A percentile compares a stretch with the other conserved stretches of the same genome.
These are phyloP conservation scores for Sminthurinus aureus DNA, from an alignment of 2,888 invertebrate species.

Conservation along the genomic window DNA sequence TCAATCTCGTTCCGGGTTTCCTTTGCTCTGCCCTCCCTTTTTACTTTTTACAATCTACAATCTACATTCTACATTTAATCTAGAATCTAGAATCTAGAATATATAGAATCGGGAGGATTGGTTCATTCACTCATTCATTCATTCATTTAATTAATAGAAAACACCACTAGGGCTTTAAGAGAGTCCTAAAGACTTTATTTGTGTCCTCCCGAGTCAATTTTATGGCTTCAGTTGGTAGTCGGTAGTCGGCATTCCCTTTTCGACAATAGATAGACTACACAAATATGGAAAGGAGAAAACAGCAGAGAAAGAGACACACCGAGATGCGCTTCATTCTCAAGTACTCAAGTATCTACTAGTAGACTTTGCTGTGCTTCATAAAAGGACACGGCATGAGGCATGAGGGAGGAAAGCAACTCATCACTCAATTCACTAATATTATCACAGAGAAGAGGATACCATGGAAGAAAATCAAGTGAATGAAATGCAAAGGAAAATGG, in stretches of 20 bases:
- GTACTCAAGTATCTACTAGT: too few species aligned
- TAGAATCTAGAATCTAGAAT: too few species aligned
- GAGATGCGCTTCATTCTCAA: too few species aligned
- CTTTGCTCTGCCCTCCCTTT: slow-evolving; percentile 9
- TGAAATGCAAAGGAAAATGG: too few species aligned
- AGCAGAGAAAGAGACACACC: background rate
- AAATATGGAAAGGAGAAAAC: too few species aligned
- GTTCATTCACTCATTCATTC: background rate
- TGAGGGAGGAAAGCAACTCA: background rate
- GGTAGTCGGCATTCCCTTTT: too few species aligned
- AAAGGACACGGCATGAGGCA: slow-evolving; percentile 15
- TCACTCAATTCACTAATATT: slow-evolving; percentile 5
- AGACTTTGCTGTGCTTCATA: too few species aligned
- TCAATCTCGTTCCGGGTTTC: slow-evolving; percentile 23
- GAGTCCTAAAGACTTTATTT: slow-evolving; percentile 40
- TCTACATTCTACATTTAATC: too few species aligned
- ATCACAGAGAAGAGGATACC: background rate
- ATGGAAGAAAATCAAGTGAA: too few species aligned
- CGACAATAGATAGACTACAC: too few species aligned
- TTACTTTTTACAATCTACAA: background rate
- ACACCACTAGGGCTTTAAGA: slow-evolving; percentile 38
- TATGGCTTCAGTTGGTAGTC: background rate
- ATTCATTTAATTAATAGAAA: slow-evolving; percentile 37
- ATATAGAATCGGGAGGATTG: too few species aligned
- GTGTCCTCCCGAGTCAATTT: slow-evolving; percentile 23